phyloP scores from a whole-genome alignment of 2,113 vertebrate species.

The Orycteropus afer region DNA sequence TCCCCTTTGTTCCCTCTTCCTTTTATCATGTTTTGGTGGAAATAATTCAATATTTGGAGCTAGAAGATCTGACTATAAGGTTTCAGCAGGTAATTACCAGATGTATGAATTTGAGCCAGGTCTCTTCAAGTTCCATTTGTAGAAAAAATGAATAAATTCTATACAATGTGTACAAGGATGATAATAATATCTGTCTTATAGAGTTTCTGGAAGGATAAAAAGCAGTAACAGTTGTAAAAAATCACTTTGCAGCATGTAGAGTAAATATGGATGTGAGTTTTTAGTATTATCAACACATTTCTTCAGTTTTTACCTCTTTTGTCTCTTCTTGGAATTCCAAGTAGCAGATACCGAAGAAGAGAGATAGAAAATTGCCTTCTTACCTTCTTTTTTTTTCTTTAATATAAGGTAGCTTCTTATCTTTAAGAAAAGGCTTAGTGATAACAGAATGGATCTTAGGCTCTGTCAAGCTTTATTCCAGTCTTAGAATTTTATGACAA shows the following conservation, averaged over 20 bases:
- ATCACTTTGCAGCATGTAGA: neutral
- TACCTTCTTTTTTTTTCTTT: conserved; percentile 53
- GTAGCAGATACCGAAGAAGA: neutral
- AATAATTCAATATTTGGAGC: neutral
- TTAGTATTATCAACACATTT: neutral
- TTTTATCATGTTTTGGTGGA: neutral
- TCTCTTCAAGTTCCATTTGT: conserved; percentile 3
- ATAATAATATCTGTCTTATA: neutral
- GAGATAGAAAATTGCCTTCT: neutral
- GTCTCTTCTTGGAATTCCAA: conserved; percentile 39
- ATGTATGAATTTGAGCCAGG: neutral
- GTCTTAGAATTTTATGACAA: conserved; percentile 44
- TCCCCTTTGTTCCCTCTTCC: neutral
- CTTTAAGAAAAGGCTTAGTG: conserved; percentile 15
- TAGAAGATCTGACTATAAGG: conserved; percentile 3
- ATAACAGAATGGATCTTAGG: neutral
- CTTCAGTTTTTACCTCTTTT: neutral
- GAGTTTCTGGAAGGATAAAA: neutral
- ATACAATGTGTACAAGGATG: conserved; percentile 20
- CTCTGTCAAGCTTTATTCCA: conserved; percentile 38
- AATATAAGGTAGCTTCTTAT: conserved; percentile 46
- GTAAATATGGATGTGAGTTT: neutral
- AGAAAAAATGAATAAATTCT: neutral
- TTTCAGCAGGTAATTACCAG: neutral
- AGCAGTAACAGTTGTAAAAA: neutral